Base-by-base conservation (phyloP, 2,113 vertebrate species). In the Lampris incognitus region DNA sequence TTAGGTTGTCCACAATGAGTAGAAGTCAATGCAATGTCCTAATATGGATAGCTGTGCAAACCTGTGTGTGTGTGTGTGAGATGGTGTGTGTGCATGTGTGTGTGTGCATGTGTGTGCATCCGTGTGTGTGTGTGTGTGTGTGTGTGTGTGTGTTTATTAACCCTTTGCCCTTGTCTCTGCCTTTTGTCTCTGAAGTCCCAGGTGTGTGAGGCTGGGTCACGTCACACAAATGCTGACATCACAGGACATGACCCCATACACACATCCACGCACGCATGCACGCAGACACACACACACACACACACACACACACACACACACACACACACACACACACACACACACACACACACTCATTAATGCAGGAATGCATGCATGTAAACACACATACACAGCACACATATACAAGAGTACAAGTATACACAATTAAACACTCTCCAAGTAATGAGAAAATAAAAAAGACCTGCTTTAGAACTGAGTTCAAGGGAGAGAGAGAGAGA, bases 91-190 rank as follows among this genome's bases (percentile, higher is more conserved):
- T 46, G 40, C 39, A 40, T 79, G 42, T 67, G 6, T 69, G 65
- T 48, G 58, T 72, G 66, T 1, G 9, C 68, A 55, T 41, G 52
- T 59, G 56, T 66, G 66, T 60, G 80, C 58, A 59, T 49, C 8
- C 11, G 63, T 37, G 42, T 37, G 42, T 10, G 62, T 39, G 46
- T 11, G n/a, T 48, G 70, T 6, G 52, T 65, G 51, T 66, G 69
- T 41, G 48, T 70, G 46, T 72, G 70, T 73, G 59, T 81, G 78
- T 89, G 81, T 87, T 84, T 90, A 85, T 87, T 90, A 89, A 91
- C 90, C 90, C 87, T 82, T 87, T 82, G 82, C 54, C 85, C 89
- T 63, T 24, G 79, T 88, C 87, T 91, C 92, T 92, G 92, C 67
- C 82, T 85, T 86, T 79, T 81, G 81, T 93, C 87, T 85, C 51